A percentile compares a stretch with the other conserved stretches of the same genome.
These are phyloP conservation scores for Parnassius orleans DNA, from an alignment of 2,888 invertebrate species.

Conservation along the genomic window DNA sequence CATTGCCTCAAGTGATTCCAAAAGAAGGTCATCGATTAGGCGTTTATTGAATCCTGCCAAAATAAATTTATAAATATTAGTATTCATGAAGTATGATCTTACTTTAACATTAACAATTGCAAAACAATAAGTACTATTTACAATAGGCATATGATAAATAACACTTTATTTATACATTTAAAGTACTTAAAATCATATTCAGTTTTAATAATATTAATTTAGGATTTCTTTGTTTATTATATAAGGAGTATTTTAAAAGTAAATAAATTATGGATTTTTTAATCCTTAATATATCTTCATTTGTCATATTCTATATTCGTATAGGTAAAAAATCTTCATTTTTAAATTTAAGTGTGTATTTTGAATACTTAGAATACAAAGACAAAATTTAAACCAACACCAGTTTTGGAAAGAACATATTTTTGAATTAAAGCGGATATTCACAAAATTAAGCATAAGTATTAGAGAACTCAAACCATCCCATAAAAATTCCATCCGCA, in stretches of 20 bases:
- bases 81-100: neutral
- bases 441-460: constrained; percentile 17
- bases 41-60: constrained; percentile 82
- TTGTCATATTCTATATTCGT: too few relatives aligned
- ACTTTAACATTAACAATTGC: neutral
- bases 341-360: too few relatives aligned
- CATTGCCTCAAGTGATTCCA: constrained; percentile 88
- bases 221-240: too few relatives aligned
- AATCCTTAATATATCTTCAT: too few relatives aligned
- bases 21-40: constrained; percentile 90
- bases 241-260: too few relatives aligned
- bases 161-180: too few relatives aligned
- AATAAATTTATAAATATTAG: constrained; percentile 15
- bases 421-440: constrained; percentile 4
- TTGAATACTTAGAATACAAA: too few relatives aligned
- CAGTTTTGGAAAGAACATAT: constrained; percentile 22
- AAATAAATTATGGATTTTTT: too few relatives aligned
- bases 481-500: constrained; percentile 28
- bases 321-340: too few relatives aligned
- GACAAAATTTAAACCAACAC: constrained; percentile 33
- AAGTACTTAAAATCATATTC: too few relatives aligned
- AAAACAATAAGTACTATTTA: neutral
- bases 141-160: neutral
- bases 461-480: constrained; percentile 24
- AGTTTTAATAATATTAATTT: too few relatives aligned